Base-by-base conservation (phyloP, 2,888 invertebrate species). In the Zootermopsis nevadensis region DNA sequence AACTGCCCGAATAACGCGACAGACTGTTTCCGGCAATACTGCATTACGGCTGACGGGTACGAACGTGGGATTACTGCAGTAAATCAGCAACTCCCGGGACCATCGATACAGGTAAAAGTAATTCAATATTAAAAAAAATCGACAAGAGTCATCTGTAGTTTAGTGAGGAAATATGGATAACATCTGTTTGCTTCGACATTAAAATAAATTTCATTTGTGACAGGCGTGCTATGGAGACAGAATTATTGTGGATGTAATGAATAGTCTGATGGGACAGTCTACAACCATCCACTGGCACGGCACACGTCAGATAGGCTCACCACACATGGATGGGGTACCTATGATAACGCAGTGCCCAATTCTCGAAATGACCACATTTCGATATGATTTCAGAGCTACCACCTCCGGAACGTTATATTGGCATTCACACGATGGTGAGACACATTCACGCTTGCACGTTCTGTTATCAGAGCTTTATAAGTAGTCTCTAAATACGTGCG, bases 221-320 rank as follows among this genome's bases (percentile, higher is more conserved):
- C 81, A 89, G 89, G 89, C 89, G 19, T 90, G 90, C 85, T 84
- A 88, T 53, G 87, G 88, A 0, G 90, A 90, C 84, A 87, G 86
- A 35, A 85, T 90, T 6, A 86, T 88, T 10, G 89, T 90, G n/a
- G 88, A 89, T 82, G 88, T 90, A 6, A 77, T 86, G 31, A 90
- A 90, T 86, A 86, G 86, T 48, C 84, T 90, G 82, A 86, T 86
- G 19, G 87, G 87, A 1, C 88, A 88, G 79, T 88, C 88, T 24
- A 88, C 89, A 24, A 87, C 89, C 60, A 88, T 92, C 30, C 92
- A 92, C 87, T 92, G 91, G 90, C 91, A 92, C 86, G 92, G 92
- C 12, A 81, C 89, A 24, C 87, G 87, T 67, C 89, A 89, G 84
- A 85, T 85, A 22, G 87, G 86, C 22, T 87, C 87, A 0, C 87